Percentiles rank a stretch among this genome's conserved stretches.
Conservation (phyloP, 2,113 vertebrate species). For the Tupaia chinensis region DNA sequence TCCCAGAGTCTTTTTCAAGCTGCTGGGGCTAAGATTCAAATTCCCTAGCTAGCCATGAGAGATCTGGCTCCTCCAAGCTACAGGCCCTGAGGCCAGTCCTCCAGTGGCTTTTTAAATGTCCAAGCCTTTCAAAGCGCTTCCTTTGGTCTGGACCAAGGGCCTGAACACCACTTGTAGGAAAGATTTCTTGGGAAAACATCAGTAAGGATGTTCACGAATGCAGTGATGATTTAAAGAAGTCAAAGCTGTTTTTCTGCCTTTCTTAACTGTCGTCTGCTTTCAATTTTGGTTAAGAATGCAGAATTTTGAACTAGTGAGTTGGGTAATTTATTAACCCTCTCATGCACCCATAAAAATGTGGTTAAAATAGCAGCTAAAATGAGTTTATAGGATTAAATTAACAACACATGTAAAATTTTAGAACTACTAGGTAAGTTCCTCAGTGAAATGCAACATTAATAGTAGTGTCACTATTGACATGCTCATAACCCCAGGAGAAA, state of each 20-base stretch:
- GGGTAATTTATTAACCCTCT: neutral
- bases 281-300: conserved; percentile 25
- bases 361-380: neutral
- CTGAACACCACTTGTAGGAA: neutral
- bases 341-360: neutral
- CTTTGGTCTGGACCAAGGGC: neutral
- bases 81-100: too few relatives aligned
- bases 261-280: conserved; percentile 12
- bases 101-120: neutral
- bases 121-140: neutral
- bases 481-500: neutral
- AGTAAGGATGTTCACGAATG: neutral
- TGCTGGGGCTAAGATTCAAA: too few relatives aligned
- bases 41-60: too few relatives aligned
- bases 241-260: neutral
- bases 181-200: neutral
- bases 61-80: too few relatives aligned
- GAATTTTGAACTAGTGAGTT: neutral
- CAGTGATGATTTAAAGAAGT: conserved; percentile 30
- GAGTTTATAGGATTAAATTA: neutral
- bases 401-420: neutral
- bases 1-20: too few relatives aligned
- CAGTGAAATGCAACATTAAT: neutral
- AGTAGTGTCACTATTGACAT: neutral
- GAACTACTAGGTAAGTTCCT: neutral